These are phyloP conservation scores for Xanthostigma xanthostigma DNA, from an alignment of 2,888 invertebrate species.

Conservation along the genomic window DNA sequence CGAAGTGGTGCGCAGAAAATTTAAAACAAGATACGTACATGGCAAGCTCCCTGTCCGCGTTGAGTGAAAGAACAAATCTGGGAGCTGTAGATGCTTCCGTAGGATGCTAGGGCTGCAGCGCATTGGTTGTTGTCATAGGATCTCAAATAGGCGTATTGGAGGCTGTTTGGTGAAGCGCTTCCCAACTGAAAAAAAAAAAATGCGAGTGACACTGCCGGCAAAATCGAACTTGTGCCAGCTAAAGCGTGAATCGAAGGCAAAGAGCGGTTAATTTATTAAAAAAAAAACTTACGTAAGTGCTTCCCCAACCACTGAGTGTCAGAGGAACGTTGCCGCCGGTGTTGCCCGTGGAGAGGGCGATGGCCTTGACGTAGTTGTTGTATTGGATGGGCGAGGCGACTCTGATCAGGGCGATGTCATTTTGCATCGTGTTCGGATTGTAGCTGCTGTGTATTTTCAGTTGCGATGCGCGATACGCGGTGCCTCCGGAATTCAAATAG, in stretches of 20 bases:
- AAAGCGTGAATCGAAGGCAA: conserved; percentile 9
- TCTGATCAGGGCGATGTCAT: conserved; percentile 33
- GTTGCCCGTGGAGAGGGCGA: conserved; percentile 1
- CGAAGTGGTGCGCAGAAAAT: no score
- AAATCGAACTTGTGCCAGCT: neutral
- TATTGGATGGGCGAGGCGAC: conserved; percentile 12
- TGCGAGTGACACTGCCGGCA: neutral
- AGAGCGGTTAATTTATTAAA: conserved; percentile 12
- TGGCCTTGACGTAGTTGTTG: neutral
- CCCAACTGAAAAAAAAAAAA: neutral
- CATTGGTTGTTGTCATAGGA: conserved; percentile 23
- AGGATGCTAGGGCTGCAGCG: conserved; percentile 20
- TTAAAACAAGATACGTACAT: conserved; percentile 19
- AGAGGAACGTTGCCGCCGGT: neutral
- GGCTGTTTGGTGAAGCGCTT: conserved; percentile 23
- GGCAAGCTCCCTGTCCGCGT: conserved; percentile 26
- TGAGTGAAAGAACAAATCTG: conserved; percentile 26
- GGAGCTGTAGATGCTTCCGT: conserved; percentile 22
- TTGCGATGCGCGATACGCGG: conserved; percentile 23
- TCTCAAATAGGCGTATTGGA: conserved; percentile 19
- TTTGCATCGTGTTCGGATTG: conserved; percentile 22
- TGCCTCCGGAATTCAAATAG: conserved; percentile 27
- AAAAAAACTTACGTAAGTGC: conserved; percentile 7
- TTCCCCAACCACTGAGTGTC: conserved; percentile 8
- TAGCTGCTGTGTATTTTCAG: conserved; percentile 29